A percentile compares a stretch with the other conserved stretches of the same genome.
Conservation (phyloP, 2,797 vertebrate species). For the Melanotaenia parkinsoni region DNA sequence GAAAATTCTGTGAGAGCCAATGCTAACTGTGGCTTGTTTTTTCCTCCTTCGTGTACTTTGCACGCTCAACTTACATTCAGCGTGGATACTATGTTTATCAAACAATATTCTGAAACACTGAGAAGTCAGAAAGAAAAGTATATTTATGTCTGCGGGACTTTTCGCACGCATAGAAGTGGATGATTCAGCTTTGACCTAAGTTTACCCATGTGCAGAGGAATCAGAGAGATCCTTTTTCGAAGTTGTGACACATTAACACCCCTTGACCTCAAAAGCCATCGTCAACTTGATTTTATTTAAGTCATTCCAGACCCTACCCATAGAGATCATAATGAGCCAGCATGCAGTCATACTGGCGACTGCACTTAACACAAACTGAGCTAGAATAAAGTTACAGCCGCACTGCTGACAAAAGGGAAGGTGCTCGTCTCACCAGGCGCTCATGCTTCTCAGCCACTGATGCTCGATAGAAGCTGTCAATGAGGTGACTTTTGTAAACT, state of each 20-base stretch:
- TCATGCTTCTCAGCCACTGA: slow-evolving; percentile 22
- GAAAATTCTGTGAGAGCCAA: slow-evolving; percentile 55
- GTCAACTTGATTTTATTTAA: slow-evolving; percentile 39
- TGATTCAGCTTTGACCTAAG: slow-evolving; percentile 62
- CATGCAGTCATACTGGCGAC: slow-evolving; percentile 21
- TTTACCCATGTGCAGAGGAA: slow-evolving; percentile 50
- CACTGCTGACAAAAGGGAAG: slow-evolving; percentile 25
- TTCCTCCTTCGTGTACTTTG: slow-evolving; percentile 45
- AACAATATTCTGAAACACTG: slow-evolving; percentile 61
- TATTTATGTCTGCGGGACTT: slow-evolving; percentile 63
- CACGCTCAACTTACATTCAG: slow-evolving; percentile 61
- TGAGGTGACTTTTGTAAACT: slow-evolving; percentile 33
- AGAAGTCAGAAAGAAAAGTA: slow-evolving; percentile 47
- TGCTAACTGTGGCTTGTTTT: slow-evolving; percentile 66
- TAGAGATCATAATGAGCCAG: slow-evolving; percentile 30
- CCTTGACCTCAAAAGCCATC: slow-evolving; percentile 39
- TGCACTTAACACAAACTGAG: slow-evolving; percentile 34
- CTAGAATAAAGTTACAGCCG: slow-evolving; percentile 34
- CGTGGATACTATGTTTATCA: slow-evolving; percentile 68
- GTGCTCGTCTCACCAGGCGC: slow-evolving; percentile 21
- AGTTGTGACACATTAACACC: slow-evolving; percentile 60
- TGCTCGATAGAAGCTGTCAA: slow-evolving; percentile 44
- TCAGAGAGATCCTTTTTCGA: slow-evolving; percentile 36
- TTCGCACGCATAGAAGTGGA: slow-evolving; percentile 48
- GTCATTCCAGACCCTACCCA: slow-evolving; percentile 33